These are phyloP conservation scores for Halisarca cf. caerulea DNA, from an alignment of 37 sponge, comb jelly and placozoan genomes.

Conservation along the genomic window DNA sequence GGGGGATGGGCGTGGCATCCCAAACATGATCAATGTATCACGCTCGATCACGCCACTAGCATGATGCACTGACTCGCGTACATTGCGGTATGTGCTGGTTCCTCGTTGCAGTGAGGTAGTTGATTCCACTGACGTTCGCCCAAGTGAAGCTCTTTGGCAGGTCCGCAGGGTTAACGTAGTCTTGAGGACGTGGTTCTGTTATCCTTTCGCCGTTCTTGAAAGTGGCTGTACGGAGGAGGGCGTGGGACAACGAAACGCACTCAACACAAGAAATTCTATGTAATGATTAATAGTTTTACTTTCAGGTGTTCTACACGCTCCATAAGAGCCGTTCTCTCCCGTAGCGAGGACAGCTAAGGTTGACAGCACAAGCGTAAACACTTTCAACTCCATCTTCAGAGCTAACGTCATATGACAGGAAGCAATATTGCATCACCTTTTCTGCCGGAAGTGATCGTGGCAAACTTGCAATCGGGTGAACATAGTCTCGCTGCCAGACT, in stretches of 20 bases:
- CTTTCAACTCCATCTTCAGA: no score
- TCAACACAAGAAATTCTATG: neutral
- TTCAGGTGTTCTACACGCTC: slow-evolving; percentile 21
- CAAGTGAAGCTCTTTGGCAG: slow-evolving; percentile 74
- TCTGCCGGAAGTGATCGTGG: no score
- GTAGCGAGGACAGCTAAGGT: neutral
- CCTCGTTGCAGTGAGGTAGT: slow-evolving; percentile 76
- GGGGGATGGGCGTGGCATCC: neutral
- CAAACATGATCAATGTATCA: neutral
- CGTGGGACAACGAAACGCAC: no score
- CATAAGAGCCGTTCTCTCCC: neutral
- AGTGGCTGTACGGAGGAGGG: slow-evolving; percentile 54
- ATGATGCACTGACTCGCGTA: slow-evolving; percentile 14
- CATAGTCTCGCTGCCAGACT: no score
- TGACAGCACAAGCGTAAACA: neutral
- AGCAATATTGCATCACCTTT: no score
- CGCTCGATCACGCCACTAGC: neutral
- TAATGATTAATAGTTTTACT: no score
- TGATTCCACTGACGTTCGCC: slow-evolving; percentile 67
- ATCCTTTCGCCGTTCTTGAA: slow-evolving; percentile 58
- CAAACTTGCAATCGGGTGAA: no score
- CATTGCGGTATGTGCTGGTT: slow-evolving; percentile 88
- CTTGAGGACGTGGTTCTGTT: slow-evolving; percentile 67
- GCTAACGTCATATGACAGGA: no score
- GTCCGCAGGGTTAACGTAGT: slow-evolving; percentile 47